These are phyloP conservation scores for Achroia grisella DNA, from an alignment of 1,140 invertebrate genomes.

Conservation along the genomic window DNA sequence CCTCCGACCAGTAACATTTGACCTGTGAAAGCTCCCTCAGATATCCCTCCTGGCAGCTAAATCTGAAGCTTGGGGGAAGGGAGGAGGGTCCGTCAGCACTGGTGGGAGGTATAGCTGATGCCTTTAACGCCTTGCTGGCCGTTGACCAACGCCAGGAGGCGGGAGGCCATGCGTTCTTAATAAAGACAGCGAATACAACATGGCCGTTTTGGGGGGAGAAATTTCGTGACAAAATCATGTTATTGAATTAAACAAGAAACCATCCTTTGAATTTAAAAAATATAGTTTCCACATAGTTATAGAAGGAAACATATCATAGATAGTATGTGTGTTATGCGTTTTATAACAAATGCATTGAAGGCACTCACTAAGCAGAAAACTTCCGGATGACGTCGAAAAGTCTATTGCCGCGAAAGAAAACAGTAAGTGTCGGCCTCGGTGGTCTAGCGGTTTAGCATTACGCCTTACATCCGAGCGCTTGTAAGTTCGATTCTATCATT, in stretches of 20 bases:
- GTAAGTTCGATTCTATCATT: too few species aligned
- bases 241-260: not conserved
- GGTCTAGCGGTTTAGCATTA: too few species aligned
- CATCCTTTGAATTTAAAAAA: too few species aligned
- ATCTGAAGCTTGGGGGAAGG: constrained; percentile 17
- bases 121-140: constrained; percentile 72
- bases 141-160: constrained; percentile 67
- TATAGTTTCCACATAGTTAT: too few species aligned
- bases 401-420: too few species aligned
- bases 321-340: too few species aligned
- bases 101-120: constrained; percentile 63
- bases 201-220: constrained; percentile 56
- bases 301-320: too few species aligned
- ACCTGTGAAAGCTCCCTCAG: constrained; percentile 33
- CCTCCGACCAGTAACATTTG: constrained; percentile 38
- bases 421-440: too few species aligned
- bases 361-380: too few species aligned
- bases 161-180: constrained; percentile 69
- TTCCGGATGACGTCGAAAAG: too few species aligned
- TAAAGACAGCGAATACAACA: constrained; percentile 66
- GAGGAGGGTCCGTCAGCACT: constrained; percentile 34
- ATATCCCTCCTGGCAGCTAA: constrained; percentile 15
- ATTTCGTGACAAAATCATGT: constrained; percentile 30
- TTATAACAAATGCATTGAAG: too few species aligned
- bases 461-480: too few species aligned